Evolutionary conservation across 1,140 invertebrate species (phyloP), one percentile per base, ranked within the genome.

Genomic region (Teleopsis dalmanni): DNA sequence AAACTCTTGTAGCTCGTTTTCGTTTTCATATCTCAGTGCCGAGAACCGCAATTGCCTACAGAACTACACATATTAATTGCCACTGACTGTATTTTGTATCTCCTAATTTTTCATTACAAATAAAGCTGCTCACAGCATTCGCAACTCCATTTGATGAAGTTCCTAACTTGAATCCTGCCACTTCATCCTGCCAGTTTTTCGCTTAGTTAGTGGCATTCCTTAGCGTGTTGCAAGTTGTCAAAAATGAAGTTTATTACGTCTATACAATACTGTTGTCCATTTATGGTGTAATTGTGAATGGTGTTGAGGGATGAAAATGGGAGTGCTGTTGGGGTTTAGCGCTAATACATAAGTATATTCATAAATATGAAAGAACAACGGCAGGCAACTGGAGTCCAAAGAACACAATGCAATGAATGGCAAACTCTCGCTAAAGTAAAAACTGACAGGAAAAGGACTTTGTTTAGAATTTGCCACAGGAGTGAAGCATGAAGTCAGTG

Each of bases 191-290:
- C 35, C 4, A 22, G 27, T 13, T 41, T 41, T 19, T 40, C 37
- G 37, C 22, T 40, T 40, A 14, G 13, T 14, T 41, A 4, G 37
- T 35, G 41, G 29, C 48, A 50, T 50, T 50, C 48, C 33, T 50
- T 38, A 35, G 34, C 44, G 48, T 50, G 41, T 50, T 50, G 44
- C 35, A 41, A 36, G 35, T 42, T 45, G 48, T 50, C 48, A 42
- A 50, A 50, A 49, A 37, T 50, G 48, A 50, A 50, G 48, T 50
- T 50, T 50, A 50, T 50, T 50, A 50, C 48, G 48, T 50, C 48
- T 50, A 42, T 42, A 38, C 34, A 34, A 36, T 42, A 25, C 25
- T 37, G 11, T 37, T 25, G 36, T 25, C 22, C 23, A 19, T 5
- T 9, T 1, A 26, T 14, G 9, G 27, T 33, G 46, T 36, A 43